These are phyloP conservation scores for Atrina japonica DNA, from an alignment of 2,888 invertebrate species.

Conservation along the genomic window DNA sequence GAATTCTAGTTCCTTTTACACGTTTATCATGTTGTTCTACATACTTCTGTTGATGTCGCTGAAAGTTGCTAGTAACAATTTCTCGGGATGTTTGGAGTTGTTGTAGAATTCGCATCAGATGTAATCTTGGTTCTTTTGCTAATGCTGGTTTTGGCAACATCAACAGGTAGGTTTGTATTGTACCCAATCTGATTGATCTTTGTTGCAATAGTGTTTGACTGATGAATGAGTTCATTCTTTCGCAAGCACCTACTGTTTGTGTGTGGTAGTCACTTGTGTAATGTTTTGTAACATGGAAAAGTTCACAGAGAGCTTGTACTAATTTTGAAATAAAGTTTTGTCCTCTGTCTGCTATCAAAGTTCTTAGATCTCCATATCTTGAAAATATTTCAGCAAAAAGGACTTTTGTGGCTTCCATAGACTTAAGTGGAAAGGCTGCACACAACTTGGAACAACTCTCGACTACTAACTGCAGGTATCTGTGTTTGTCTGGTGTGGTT, in stretches of 20 bases:
- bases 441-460: constrained; percentile 48
- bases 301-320: too few species aligned
- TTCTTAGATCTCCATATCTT: neutral
- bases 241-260: constrained; percentile 16
- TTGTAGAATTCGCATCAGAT: constrained; percentile 13
- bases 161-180: constrained; percentile 42
- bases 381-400: neutral
- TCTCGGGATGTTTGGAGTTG: constrained; percentile 22
- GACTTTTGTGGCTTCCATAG: neutral
- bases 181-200: constrained; percentile 44
- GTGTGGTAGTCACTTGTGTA: constrained; percentile 31
- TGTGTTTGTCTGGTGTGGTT: constrained; percentile 43
- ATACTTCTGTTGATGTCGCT: constrained; percentile 37
- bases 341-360: too few species aligned
- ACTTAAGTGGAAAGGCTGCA: constrained; percentile 18
- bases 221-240: constrained; percentile 26
- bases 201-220: constrained; percentile 28
- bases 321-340: too few species aligned
- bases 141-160: constrained; percentile 27
- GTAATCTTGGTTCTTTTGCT: constrained; percentile 11
- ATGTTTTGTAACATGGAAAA: constrained; percentile 20
- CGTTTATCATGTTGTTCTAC: constrained; percentile 42
- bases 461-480: constrained; percentile 46
- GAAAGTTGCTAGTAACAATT: constrained; percentile 34
- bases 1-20: constrained; percentile 23